These are phyloP conservation scores for Lagria hirta DNA, from an alignment of 2,888 invertebrate species.

Conservation along the genomic window DNA sequence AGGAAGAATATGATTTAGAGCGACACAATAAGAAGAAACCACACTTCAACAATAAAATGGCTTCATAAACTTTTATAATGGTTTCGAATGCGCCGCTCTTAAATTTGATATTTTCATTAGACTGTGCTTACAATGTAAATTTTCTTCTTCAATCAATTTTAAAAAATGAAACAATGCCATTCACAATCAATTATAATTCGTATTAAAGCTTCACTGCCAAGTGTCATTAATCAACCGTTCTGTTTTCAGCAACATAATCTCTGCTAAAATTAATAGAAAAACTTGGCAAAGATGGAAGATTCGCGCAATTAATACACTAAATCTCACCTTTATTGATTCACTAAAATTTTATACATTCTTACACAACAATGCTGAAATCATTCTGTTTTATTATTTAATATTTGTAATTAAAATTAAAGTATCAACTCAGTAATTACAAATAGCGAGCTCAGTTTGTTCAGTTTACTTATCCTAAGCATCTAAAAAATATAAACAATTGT, in stretches of 20 bases:
- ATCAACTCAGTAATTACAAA: too few relatives aligned
- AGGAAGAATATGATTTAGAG: constrained; percentile 36
- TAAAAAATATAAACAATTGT: too few relatives aligned
- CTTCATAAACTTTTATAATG: constrained; percentile 24
- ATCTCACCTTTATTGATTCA: too few relatives aligned
- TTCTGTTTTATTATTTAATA: too few relatives aligned
- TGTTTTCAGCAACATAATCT: constrained; percentile 9
- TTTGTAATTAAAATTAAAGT: too few relatives aligned
- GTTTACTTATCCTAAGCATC: too few relatives aligned
- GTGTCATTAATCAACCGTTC: constrained; percentile 15
- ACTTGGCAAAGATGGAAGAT: constrained; percentile 6
- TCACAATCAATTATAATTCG: constrained; percentile 6
- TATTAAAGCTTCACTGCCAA: constrained; percentile 9
- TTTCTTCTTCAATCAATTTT: constrained; percentile 1
- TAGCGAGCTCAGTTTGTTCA: too few relatives aligned
- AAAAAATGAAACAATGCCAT: too few relatives aligned
- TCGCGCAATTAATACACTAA: too few relatives aligned
- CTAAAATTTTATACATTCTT: too few relatives aligned
- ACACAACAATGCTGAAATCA: too few relatives aligned
- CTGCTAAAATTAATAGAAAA: constrained; percentile 17
- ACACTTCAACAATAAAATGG: constrained; percentile 32
- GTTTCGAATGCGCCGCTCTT: constrained; percentile 8
- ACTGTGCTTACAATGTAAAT: not conserved
- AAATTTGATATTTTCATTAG: constrained; percentile 11
- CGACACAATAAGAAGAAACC: constrained; percentile 27